These are phyloP conservation scores for Pollenia angustigena DNA, from an alignment of 2,888 invertebrate genomes.

Conservation along the genomic window DNA sequence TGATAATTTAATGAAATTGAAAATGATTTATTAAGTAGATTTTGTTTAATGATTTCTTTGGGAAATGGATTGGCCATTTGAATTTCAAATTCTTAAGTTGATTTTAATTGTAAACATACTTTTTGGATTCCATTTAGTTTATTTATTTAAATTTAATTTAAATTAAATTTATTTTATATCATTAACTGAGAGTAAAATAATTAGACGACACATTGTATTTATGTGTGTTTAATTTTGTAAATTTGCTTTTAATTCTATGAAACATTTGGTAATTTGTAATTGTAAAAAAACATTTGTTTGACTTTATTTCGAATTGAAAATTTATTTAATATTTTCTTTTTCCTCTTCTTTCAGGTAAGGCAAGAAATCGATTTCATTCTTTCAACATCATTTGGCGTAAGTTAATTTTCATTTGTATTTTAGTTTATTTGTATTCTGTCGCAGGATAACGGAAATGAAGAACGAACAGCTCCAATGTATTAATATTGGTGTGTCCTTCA, in stretches of 20 bases:
- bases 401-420: background rate
- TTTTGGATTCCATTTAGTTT: background rate
- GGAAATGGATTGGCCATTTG: background rate
- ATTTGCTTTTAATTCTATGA: background rate
- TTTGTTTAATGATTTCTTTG: conserved; percentile 6
- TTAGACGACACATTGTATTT: conserved; percentile 10
- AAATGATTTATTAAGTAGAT: conserved; percentile 31
- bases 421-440: background rate
- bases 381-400: conserved; percentile 11
- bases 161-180: background rate
- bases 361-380: background rate
- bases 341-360: conserved; percentile 31
- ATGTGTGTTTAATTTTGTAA: background rate
- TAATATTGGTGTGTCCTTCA: background rate
- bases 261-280: background rate
- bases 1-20: background rate
- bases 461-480: background rate
- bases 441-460: background rate
- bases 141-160: conserved; percentile 4
- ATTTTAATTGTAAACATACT: conserved; percentile 7
- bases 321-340: conserved; percentile 7
- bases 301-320: background rate
- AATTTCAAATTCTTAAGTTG: conserved; percentile 7
- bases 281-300: conserved; percentile 3
- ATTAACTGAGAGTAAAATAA: background rate